phyloP scores from a whole-genome alignment of 2,113 vertebrate genomes.

The Menura novaehollandiae region DNA sequence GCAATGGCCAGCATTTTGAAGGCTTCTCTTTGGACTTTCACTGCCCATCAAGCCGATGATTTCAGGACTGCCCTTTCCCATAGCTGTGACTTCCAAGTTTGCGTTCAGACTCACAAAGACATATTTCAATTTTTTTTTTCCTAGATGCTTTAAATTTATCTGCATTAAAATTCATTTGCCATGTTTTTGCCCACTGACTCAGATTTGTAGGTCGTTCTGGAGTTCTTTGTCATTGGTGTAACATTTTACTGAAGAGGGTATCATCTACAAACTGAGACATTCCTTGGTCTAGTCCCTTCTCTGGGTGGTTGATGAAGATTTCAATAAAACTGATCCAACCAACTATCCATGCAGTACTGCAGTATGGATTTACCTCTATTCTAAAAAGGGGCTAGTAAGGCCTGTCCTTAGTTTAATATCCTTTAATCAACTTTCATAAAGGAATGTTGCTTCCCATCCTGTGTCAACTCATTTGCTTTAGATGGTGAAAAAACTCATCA shows the following conservation, averaged over 20 bases:
- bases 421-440: neutral
- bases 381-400: neutral
- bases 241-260: neutral
- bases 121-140: neutral
- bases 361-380: neutral
- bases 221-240: neutral
- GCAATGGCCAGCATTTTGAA: neutral
- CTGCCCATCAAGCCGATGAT: neutral
- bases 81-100: neutral
- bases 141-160: neutral
- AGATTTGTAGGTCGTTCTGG: neutral
- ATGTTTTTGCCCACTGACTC: neutral
- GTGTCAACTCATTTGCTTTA: neutral
- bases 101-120: neutral
- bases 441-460: neutral
- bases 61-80: neutral
- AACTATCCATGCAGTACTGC: neutral
- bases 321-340: neutral
- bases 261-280: neutral
- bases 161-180: neutral
- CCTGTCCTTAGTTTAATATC: neutral
- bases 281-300: neutral
- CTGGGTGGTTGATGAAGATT: neutral
- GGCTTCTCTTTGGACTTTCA: neutral
- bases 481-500: neutral